phyloP scores from a whole-genome alignment of 2,797 vertebrate species.

The Anguilla megastoma region DNA sequence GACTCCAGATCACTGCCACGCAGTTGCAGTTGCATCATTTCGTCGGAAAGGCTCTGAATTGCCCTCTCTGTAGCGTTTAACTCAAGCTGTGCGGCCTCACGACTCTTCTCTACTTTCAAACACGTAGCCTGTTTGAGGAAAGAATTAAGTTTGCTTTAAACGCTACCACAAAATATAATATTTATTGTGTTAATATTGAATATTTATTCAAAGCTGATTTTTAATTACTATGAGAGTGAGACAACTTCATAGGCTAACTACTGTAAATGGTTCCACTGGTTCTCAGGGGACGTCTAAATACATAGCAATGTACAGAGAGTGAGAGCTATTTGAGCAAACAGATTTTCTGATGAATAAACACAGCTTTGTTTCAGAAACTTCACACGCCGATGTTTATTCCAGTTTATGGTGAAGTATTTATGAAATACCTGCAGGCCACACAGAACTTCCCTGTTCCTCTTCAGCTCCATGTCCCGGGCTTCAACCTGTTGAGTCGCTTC shows the following conservation, averaged over 20 bases:
- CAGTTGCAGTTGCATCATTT: constrained; percentile 49
- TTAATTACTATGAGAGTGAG: not conserved
- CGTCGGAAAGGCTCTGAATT: constrained; percentile 46
- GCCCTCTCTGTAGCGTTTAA: constrained; percentile 51
- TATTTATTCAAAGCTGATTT: not conserved
- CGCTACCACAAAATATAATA: not conserved
- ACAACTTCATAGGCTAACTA: not conserved
- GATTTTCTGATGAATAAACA: not conserved
- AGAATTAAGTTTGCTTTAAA: not conserved
- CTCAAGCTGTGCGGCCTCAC: constrained; percentile 37
- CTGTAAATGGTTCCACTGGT: not conserved
- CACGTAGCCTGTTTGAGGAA: constrained; percentile 53
- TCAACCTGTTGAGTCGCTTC: constrained; percentile 55
- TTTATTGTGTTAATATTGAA: not conserved
- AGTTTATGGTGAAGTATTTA: not conserved
- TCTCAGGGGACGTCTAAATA: not conserved
- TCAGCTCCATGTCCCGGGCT: constrained; percentile 48
- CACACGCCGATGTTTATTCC: not conserved
- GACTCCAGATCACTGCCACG: constrained; percentile 36
- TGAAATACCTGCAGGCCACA: constrained; percentile 58
- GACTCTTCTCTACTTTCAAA: constrained; percentile 43
- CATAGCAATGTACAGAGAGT: not conserved
- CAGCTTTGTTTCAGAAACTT: not conserved
- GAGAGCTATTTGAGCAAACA: not conserved
- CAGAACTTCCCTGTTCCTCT: constrained; percentile 52